phyloP scores from a whole-genome alignment of 2,797 vertebrate genomes.

The Sebastiscus albofasciatus region DNA sequence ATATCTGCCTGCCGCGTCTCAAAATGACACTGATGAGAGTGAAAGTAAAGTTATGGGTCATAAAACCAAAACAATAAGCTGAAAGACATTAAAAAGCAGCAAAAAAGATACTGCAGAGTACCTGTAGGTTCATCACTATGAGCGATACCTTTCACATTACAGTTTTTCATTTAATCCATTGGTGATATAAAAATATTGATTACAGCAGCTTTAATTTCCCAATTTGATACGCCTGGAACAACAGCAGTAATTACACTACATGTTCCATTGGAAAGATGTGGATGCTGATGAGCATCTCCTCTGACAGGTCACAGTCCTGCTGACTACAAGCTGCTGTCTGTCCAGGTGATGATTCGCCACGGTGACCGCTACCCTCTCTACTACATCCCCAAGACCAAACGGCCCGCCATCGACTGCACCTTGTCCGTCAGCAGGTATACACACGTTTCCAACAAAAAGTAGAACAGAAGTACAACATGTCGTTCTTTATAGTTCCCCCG shows the following conservation, averaged over 20 bases:
- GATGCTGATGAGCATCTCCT: conserved; percentile 14
- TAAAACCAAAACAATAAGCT: neutral
- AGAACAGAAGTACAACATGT: neutral
- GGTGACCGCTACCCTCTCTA: conserved; percentile 97
- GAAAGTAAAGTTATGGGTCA: neutral
- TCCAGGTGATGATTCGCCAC: conserved; percentile 96
- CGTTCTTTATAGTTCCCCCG: neutral
- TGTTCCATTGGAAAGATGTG: neutral
- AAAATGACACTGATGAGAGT: neutral
- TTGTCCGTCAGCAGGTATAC: conserved; percentile 87
- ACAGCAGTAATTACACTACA: neutral
- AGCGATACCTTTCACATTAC: neutral
- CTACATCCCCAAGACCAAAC: conserved; percentile 94
- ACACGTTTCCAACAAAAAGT: neutral
- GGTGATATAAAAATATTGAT: neutral
- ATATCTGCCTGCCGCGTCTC: neutral
- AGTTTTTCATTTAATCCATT: neutral
- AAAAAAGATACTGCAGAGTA: no score
- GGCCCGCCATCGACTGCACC: conserved; percentile 92
- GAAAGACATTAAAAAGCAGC: neutral
- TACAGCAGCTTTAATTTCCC: neutral
- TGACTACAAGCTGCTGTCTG: conserved; percentile 93
- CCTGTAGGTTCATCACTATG: neutral
- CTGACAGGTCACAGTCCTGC: conserved; percentile 91
- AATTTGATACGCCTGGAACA: neutral